Evolutionary conservation across 2,888 invertebrate genomes (phyloP), one percentile per base, ranked within the genome.

Genomic region (Theristus sp.): DNA sequence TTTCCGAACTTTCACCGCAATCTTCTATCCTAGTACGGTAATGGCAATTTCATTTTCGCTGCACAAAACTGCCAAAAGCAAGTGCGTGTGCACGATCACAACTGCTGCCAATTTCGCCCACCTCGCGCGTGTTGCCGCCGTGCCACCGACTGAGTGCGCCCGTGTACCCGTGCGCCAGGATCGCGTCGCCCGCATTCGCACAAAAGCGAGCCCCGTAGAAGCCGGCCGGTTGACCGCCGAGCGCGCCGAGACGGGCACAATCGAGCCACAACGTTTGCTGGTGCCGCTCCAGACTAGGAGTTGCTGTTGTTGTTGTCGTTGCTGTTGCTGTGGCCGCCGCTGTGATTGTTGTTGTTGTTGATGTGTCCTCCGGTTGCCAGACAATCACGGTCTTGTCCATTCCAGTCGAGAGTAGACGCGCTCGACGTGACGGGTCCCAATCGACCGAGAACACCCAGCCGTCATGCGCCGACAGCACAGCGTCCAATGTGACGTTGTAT

Each of bases 361-460:
- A n/a, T n/a, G n/a, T n/a, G n/a, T 28, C 13, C 53, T 63, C 63
- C n/a, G 61, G 63, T 56, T 62, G 60, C 71, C 71, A 71, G 24
- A 70, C 59, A 22, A 71, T 65, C 49, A 68, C 63, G 10, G 65
- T 64, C 60, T 71, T 70, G 62, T 71, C 71, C 61, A 70, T 67
- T 1, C 67, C 67, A 1, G 70, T 63, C 10, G 70, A 67, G 27
- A 69, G 60, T 6, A 71, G 62, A 38, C 57, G 49, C 26, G 6
- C 20, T 17, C n/a, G 22, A 24, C n/a, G 54, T 20, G 6, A 1
- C 0, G 81, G 82, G 67, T 83, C 81, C 91, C 91, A 93, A 66
- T 84, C 81, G 0, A 90, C 82, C n/a, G 87, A 86, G 74, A 90
- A 90, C 56, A 94, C 83, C 91, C 93, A 93, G 20, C 85, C 86